Conservation (phyloP, 2,113 vertebrate genomes). For the Marmota flaviventris region DNA sequence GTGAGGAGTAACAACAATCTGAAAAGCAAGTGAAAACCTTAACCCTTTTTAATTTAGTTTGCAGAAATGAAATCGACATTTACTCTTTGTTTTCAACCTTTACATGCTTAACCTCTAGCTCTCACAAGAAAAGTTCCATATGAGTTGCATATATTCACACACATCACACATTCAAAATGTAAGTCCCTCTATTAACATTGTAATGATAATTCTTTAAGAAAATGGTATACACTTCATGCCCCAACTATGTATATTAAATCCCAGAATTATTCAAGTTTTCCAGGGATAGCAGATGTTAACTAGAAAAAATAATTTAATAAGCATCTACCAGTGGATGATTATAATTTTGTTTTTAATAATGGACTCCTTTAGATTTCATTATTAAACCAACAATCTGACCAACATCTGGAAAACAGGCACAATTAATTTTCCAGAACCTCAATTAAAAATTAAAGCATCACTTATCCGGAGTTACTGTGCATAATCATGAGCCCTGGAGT, state of each 20-base stretch:
- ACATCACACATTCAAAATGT: conserved; percentile 32
- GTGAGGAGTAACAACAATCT: conserved; percentile 7
- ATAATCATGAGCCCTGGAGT: conserved; percentile 78
- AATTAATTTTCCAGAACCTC: conserved; percentile 78
- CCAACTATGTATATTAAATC: conserved; percentile 75
- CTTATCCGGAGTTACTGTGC: conserved; percentile 76
- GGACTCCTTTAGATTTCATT: conserved; percentile 80
- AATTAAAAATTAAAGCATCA: conserved; percentile 78
- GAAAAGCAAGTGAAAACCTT: conserved; percentile 59
- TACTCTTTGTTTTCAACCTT: conserved; percentile 54
- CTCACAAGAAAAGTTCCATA: conserved; percentile 73
- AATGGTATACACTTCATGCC: conserved; percentile 77
- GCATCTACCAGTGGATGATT: conserved; percentile 74
- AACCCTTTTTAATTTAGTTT: conserved; percentile 64
- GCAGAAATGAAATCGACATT: conserved; percentile 70
- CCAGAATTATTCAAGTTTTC: conserved; percentile 84
- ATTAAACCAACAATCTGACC: conserved; percentile 83
- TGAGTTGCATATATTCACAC: background rate
- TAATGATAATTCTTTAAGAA: conserved; percentile 79
- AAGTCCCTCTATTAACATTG: conserved; percentile 71
- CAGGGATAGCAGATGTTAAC: conserved; percentile 81
- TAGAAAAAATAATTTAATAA: conserved; percentile 79
- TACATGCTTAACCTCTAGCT: conserved; percentile 54
- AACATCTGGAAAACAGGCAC: conserved; percentile 81
- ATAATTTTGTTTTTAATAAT: conserved; percentile 84